Evolutionary conservation across 2,888 invertebrate species (phyloP).

Genomic region (Pandemis heparana): DNA sequence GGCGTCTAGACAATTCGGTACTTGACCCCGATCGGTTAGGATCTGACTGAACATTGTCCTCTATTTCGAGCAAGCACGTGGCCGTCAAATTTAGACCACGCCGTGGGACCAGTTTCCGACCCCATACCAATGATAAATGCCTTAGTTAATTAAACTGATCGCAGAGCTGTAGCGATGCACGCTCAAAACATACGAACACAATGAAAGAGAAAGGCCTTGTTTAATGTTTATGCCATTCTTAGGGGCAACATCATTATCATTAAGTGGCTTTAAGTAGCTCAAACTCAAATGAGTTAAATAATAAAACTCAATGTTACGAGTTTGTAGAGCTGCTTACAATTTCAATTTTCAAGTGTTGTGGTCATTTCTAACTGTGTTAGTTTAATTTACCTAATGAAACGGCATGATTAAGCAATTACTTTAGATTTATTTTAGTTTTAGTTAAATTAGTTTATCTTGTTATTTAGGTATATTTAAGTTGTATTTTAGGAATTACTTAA

Average conservation of each 20-base stretch:
- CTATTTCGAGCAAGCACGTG: slow-evolving; percentile 67
- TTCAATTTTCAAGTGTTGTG: neutral
- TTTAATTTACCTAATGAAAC: neutral
- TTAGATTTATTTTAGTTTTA: too few relatives aligned
- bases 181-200: neutral
- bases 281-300: neutral
- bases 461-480: too few relatives aligned
- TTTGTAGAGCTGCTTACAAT: neutral
- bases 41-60: slow-evolving; percentile 65
- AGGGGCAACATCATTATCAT: neutral
- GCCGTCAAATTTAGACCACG: slow-evolving; percentile 67
- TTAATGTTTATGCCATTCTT: slow-evolving; percentile 1
- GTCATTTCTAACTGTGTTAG: neutral
- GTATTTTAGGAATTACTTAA: too few relatives aligned
- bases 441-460: too few relatives aligned
- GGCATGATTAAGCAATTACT: too few relatives aligned
- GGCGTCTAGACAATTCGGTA: slow-evolving; percentile 61
- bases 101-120: slow-evolving; percentile 47
- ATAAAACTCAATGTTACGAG: too few relatives aligned
- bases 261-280: neutral
- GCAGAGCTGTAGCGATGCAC: neutral
- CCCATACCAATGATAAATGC: slow-evolving; percentile 3
- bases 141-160: slow-evolving; percentile 1
- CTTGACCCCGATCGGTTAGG: slow-evolving; percentile 71
- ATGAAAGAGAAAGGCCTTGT: slow-evolving; percentile 35